A percentile compares a stretch with the other conserved stretches of the same genome.
phyloP scores from a whole-genome alignment of 2,113 vertebrate genomes.

The Phrynosoma blainvillii region DNA sequence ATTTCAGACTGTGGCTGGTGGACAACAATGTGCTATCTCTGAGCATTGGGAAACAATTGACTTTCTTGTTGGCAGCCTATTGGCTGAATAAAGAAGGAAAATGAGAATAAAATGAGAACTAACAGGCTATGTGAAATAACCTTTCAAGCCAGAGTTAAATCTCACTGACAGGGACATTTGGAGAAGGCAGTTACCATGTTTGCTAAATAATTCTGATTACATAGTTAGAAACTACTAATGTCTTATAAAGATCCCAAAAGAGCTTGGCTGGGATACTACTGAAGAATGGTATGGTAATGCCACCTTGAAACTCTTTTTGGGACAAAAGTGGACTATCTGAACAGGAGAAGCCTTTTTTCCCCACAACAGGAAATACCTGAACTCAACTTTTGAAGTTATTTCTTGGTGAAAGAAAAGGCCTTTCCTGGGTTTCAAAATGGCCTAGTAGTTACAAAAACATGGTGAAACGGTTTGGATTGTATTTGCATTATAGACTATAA shows the following conservation, averaged over 20 bases:
- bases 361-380: no score
- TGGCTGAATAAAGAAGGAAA: neutral
- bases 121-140: constrained; percentile 24
- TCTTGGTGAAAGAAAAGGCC: no score
- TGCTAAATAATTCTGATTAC: neutral
- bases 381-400: no score
- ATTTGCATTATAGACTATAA: no score
- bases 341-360: no score
- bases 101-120: constrained; percentile 9
- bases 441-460: no score
- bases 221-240: neutral
- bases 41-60: constrained; percentile 52
- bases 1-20: constrained; percentile 39
- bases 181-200: neutral
- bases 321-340: no score
- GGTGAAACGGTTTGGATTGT: no score
- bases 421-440: no score
- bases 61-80: constrained; percentile 34
- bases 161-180: fast-evolving
- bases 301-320: no score
- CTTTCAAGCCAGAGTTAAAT: constrained; percentile 46
- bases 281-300: no score
- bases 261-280: no score
- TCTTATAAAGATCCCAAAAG: neutral
- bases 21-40: constrained; percentile 50